These are phyloP conservation scores for Tribolium castaneum DNA, from an alignment of 1,140 invertebrate species.

Conservation along the genomic window DNA sequence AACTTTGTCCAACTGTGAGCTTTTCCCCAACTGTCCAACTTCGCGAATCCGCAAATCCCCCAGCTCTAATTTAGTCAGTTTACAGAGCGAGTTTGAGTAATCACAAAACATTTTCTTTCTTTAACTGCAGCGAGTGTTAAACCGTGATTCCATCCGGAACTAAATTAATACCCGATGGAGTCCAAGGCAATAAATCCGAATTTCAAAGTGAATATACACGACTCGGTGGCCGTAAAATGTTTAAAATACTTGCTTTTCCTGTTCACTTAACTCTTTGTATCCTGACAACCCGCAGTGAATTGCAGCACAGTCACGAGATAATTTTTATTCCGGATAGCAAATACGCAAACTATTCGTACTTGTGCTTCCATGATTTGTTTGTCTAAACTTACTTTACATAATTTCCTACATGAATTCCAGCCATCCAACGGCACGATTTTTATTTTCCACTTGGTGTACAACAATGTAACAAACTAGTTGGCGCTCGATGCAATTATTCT, in stretches of 20 bases:
- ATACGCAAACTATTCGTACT: slow-evolving; percentile 52
- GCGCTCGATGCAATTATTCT: background rate
- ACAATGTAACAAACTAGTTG: background rate
- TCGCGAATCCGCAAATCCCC: background rate
- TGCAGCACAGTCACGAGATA: slow-evolving; percentile 52
- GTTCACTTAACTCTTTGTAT: slow-evolving; percentile 49
- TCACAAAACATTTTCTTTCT: background rate
- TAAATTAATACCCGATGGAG: background rate
- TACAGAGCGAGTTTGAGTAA: background rate
- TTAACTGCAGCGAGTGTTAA: background rate
- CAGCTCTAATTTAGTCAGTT: background rate
- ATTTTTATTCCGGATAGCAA: slow-evolving; percentile 53
- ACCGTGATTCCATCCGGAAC: background rate
- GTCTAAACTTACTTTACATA: slow-evolving; percentile 48
- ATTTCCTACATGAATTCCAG: slow-evolving; percentile 46
- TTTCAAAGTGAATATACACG: slow-evolving; percentile 11
- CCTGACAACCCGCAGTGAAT: slow-evolving; percentile 51
- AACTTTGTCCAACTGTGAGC: background rate
- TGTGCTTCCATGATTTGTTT: slow-evolving; percentile 52
- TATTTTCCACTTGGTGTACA: background rate
- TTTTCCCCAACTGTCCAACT: background rate
- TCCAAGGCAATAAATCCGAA: slow-evolving; percentile 2
- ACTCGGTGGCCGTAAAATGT: slow-evolving; percentile 38
- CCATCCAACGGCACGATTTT: background rate
- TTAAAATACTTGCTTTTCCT: slow-evolving; percentile 51